phyloP scores from a whole-genome alignment of 2,888 invertebrate genomes.

The Phasia obesa region DNA sequence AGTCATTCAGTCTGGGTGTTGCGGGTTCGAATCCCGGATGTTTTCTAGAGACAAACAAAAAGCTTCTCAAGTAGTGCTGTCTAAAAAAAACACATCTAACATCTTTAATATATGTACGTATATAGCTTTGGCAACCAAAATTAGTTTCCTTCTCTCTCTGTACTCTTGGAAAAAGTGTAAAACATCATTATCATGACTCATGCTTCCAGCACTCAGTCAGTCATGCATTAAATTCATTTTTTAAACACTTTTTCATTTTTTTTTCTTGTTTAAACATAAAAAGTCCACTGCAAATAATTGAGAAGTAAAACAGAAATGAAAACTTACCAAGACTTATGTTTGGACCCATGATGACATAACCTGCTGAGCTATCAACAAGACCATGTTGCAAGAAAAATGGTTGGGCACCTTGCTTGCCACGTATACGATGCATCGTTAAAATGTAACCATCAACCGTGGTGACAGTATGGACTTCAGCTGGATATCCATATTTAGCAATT shows the following conservation, averaged over 20 bases:
- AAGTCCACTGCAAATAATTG: not conserved
- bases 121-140: not conserved
- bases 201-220: constrained; percentile 8
- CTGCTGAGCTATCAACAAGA: constrained; percentile 88
- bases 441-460: constrained; percentile 91
- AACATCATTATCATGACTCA: not conserved
- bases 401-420: constrained; percentile 83
- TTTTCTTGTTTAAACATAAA: constrained; percentile 4
- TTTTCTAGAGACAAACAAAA: too few species aligned
- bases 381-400: constrained; percentile 88
- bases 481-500: constrained; percentile 86
- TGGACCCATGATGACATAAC: constrained; percentile 89
- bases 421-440: constrained; percentile 89
- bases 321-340: constrained; percentile 83
- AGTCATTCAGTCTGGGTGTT: too few species aligned
- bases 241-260: not conserved
- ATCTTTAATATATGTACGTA: too few species aligned
- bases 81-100: too few species aligned
- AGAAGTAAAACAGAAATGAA: not conserved
- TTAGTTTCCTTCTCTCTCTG: not conserved
- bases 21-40: too few species aligned
- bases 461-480: constrained; percentile 86
- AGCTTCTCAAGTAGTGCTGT: too few species aligned
- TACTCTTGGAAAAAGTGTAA: constrained; percentile 21
- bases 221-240: constrained; percentile 43